These are phyloP conservation scores for Eilema griseolum DNA, from an alignment of 2,888 invertebrate genomes.

Conservation along the genomic window DNA sequence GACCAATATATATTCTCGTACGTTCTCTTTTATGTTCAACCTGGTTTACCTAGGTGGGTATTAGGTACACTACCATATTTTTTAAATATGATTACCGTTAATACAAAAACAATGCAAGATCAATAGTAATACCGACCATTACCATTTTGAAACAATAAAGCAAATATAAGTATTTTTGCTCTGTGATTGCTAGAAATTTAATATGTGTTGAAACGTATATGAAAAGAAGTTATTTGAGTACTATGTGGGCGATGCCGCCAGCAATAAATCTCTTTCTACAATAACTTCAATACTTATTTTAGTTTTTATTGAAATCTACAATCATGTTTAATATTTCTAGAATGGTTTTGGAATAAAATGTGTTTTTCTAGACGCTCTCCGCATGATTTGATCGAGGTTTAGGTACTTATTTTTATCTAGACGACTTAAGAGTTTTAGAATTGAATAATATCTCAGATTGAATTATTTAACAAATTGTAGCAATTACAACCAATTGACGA, in stretches of 20 bases:
- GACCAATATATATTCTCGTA: too few relatives aligned
- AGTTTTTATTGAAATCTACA: not conserved
- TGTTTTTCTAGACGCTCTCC: not conserved
- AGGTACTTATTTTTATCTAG: too few relatives aligned
- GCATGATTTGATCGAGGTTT: not conserved
- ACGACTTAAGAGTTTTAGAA: not conserved
- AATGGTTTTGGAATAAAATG: not conserved
- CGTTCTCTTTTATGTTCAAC: not conserved
- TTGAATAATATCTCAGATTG: not conserved
- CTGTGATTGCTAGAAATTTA: not conserved
- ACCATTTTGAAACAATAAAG: not conserved
- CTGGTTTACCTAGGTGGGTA: too few relatives aligned
- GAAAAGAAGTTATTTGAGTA: not conserved
- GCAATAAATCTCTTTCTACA: not conserved
- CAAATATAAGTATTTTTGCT: not conserved
- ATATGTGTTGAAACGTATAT: not conserved
- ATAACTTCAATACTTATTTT: not conserved
- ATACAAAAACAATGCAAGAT: too few relatives aligned
- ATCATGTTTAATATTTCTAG: not conserved
- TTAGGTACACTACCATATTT: too few relatives aligned
- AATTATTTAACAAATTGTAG: not conserved
- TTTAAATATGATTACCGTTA: too few relatives aligned
- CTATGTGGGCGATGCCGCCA: not conserved
- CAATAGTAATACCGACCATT: not conserved
- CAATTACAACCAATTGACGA: not conserved